Conservation (phyloP, 2,888 invertebrate species). For the Baronia brevicornis region DNA sequence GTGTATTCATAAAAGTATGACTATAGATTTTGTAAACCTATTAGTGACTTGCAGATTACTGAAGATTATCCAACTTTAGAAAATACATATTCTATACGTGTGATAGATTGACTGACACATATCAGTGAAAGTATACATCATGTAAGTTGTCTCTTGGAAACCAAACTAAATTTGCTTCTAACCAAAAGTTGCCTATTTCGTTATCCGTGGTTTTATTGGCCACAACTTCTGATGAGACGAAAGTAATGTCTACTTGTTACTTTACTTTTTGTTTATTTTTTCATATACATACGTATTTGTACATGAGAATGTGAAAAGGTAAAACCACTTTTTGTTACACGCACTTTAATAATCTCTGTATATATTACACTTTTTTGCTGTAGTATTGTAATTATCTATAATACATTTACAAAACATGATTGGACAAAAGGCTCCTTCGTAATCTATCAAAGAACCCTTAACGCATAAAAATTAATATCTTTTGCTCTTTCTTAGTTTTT, state of each 20-base stretch:
- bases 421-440: constrained; percentile 6
- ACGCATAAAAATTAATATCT: constrained; percentile 27
- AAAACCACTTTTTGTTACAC: too few species aligned
- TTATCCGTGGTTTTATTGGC: constrained; percentile 40
- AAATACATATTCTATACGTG: constrained; percentile 45
- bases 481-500: constrained; percentile 22
- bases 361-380: too few species aligned
- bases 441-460: constrained; percentile 15
- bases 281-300: too few species aligned
- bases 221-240: constrained; percentile 62
- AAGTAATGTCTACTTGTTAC: constrained; percentile 43
- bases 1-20: too few species aligned
- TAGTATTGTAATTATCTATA: too few species aligned
- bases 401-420: too few species aligned
- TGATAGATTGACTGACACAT: constrained; percentile 43
- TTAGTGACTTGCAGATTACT: too few species aligned
- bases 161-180: constrained; percentile 46
- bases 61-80: too few species aligned
- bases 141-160: constrained; percentile 40
- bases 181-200: constrained; percentile 39
- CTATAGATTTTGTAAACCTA: too few species aligned
- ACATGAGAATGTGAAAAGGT: too few species aligned
- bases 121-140: constrained; percentile 56
- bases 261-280: too few species aligned
- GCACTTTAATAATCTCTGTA: too few species aligned